Percentiles rank a stretch among this genome's conserved stretches.
Conservation (phyloP, 2,113 vertebrate species). For the Sterrhoptilus dennistouni region DNA sequence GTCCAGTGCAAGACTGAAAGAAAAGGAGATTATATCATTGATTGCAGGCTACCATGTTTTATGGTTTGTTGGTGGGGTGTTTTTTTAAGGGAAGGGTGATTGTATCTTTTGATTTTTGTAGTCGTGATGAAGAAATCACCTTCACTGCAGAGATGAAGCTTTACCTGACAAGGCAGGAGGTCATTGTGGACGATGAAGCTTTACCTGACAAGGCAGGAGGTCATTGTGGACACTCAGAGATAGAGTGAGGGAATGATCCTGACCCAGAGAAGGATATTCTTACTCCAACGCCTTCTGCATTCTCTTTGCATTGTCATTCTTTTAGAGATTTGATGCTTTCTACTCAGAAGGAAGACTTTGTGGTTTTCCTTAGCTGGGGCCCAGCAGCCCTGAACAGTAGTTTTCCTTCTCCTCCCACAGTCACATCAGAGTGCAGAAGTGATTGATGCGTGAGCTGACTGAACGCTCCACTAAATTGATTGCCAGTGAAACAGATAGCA, state of each 20-base stretch:
- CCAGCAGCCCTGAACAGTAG: background rate
- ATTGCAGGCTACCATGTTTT: background rate
- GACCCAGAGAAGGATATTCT: background rate
- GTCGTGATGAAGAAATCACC: background rate
- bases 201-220: background rate
- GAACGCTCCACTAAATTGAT: background rate
- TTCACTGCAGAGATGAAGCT: background rate
- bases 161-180: background rate
- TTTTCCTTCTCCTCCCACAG: background rate
- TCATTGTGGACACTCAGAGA: background rate
- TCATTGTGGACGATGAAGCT: background rate
- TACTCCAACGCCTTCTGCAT: fast-evolving
- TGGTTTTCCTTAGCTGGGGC: background rate
- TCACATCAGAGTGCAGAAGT: background rate
- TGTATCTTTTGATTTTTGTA: background rate
- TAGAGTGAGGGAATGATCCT: background rate
- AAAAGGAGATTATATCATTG: background rate
- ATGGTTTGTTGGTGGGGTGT: background rate
- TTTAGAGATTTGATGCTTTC: background rate
- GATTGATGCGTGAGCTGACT: background rate
- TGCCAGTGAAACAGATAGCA: conserved; percentile 1
- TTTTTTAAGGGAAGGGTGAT: background rate
- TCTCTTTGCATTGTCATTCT: background rate
- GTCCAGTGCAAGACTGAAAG: background rate
- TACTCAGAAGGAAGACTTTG: background rate